These are phyloP conservation scores for Xyrichtys novacula DNA, from an alignment of 2,797 vertebrate species.

Conservation along the genomic window DNA sequence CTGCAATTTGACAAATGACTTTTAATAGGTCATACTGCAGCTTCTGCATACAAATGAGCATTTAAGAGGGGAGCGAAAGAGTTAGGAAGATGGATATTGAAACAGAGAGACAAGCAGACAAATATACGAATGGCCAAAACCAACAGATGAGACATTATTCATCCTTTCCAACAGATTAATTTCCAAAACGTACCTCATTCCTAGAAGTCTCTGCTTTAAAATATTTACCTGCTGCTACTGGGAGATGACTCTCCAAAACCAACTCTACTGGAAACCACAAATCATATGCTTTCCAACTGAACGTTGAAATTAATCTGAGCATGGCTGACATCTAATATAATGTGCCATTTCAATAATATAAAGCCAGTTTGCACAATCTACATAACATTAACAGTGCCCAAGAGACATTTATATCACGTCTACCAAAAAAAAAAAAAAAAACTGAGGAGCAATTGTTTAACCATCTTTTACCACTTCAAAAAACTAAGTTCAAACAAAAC, in stretches of 20 bases:
- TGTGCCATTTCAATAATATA: not conserved
- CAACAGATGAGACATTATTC: slow-evolving; percentile 44
- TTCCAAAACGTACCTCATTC: slow-evolving; percentile 15
- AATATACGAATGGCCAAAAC: slow-evolving; percentile 42
- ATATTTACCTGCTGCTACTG: slow-evolving; percentile 22
- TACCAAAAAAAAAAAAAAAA: not conserved
- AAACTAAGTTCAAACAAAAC: not conserved
- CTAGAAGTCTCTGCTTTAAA: slow-evolving; percentile 25
- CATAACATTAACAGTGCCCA: not conserved
- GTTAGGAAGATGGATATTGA: slow-evolving; percentile 50
- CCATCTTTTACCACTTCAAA: not conserved
- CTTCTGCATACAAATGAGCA: slow-evolving; percentile 77
- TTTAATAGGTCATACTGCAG: slow-evolving; percentile 82
- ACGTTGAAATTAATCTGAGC: not conserved
- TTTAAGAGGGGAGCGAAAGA: slow-evolving; percentile 31
- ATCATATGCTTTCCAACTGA: slow-evolving; percentile 15
- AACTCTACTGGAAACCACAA: slow-evolving; percentile 21
- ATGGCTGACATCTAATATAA: slow-evolving; percentile 13
- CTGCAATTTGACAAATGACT: slow-evolving; percentile 86
- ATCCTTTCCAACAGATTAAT: slow-evolving; percentile 25
- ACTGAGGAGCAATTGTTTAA: not conserved
- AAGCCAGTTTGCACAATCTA: not conserved
- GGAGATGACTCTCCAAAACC: slow-evolving; percentile 2
- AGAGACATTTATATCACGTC: not conserved
- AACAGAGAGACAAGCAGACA: slow-evolving; percentile 55